These are phyloP conservation scores for Colinus virginianus DNA, from an alignment of 2,113 vertebrate species.

Conservation along the genomic window DNA sequence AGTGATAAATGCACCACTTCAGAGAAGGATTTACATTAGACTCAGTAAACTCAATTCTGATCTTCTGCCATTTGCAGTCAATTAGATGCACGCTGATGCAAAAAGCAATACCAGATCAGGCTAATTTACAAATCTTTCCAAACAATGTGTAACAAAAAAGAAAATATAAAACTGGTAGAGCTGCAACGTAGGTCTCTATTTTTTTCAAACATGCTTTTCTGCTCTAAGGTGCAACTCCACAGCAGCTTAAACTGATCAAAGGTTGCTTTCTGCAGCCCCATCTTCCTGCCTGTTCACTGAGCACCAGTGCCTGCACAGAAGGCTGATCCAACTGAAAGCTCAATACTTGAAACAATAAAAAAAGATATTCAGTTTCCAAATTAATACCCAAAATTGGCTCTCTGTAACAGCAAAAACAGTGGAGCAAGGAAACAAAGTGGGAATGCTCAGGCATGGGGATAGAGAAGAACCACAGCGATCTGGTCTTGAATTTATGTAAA, in stretches of 20 bases:
- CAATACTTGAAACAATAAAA: background rate
- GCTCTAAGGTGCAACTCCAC: background rate
- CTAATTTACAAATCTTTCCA: background rate
- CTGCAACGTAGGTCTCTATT: rapidly evolving
- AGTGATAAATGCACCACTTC: background rate
- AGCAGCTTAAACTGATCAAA: background rate
- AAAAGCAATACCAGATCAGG: background rate
- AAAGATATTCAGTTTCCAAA: background rate
- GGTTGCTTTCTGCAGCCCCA: rapidly evolving
- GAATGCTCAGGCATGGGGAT: background rate
- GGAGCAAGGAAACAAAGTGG: background rate
- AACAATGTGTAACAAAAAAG: background rate
- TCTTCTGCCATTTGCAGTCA: background rate
- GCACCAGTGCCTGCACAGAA: background rate
- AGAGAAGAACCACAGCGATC: no score
- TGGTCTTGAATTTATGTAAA: background rate
- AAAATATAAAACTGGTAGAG: background rate
- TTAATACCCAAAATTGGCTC: background rate
- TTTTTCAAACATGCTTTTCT: background rate
- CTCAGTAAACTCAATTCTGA: background rate
- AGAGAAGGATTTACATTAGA: background rate
- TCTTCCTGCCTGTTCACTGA: background rate
- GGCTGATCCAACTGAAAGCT: background rate
- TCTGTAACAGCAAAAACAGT: background rate
- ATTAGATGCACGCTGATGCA: background rate